phyloP scores from a whole-genome alignment of 1,140 invertebrate species.

The Camponotus floridanus region DNA sequence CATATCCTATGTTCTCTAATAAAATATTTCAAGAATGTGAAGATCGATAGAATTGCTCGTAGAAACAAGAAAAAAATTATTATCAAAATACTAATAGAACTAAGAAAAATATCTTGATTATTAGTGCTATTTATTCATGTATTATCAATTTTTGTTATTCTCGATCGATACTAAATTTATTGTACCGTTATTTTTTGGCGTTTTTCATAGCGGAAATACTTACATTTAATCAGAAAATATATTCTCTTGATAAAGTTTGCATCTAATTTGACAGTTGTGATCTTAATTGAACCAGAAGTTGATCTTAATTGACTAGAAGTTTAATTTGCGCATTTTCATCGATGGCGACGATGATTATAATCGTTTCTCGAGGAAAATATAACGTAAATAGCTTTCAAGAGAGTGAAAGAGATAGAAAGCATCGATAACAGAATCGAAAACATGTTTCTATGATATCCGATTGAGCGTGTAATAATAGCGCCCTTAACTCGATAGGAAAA shows the following conservation, averaged over 20 bases:
- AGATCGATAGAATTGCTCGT: neutral
- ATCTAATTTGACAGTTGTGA: neutral
- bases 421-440: neutral
- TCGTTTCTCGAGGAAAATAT: constrained; percentile 39
- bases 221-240: constrained; percentile 12
- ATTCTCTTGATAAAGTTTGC: constrained; percentile 3
- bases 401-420: constrained; percentile 2
- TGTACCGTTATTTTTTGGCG: neutral
- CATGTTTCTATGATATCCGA: constrained; percentile 20
- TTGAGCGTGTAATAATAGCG: constrained; percentile 50
- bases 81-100: neutral
- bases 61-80: neutral
- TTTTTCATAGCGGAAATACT: neutral
- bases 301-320: constrained; percentile 35
- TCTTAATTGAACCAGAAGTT: neutral
- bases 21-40: neutral
- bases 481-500: neutral
- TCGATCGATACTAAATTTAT: constrained; percentile 29
- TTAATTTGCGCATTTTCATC: constrained; percentile 36
- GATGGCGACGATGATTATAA: constrained; percentile 18
- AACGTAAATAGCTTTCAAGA: constrained; percentile 29
- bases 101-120: neutral
- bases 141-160: neutral
- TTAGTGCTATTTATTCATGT: neutral
- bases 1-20: neutral